Base-by-base conservation (phyloP, 2,888 invertebrate species). In the Autographa pulchrina region DNA sequence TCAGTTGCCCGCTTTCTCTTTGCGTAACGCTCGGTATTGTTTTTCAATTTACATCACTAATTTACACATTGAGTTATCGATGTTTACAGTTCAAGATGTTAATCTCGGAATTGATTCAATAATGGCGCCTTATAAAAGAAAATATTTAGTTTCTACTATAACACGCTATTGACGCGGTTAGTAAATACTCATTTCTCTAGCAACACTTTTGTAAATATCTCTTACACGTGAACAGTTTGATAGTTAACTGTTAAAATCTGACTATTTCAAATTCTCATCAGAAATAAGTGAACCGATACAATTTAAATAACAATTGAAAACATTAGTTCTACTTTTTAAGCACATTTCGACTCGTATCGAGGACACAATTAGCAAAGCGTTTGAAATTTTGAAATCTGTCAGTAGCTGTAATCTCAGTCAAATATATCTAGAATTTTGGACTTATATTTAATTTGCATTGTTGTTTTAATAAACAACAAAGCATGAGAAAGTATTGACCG, bases 1-100 rank as follows among this genome's bases (percentile, higher is more conserved):
- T 90, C 85, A 88, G 86, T 88, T 92, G 91, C 86, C 90, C 90
- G 87, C 93, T 95, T 94, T 95, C 94, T 89, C 88, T 85, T 93
- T 92, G 89, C 90, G 86, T 89, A 89, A 91, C 77, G 69, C 66
- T 88, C 86, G 89, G 89, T 86, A 82, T 85, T 88, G 89, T 90
- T 92, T 93, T 91, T 85, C 86, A 88, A 87, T 90, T 91, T 91
- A 91, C 91, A 90, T 90, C 90, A 91, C 86, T 82, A 84, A 84
- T 81, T 84, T 78, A 79, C 80, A 89, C 82, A 20, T 54, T 62
- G 58, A 65, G 77, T 80, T 71, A 76, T 67, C 61, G 61, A 76
- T 76, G 70, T 80, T 80, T 76, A 41, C 38, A 70, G 38, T 62
- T 18, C 13, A 20, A 31, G 20, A 56, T 59, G 43, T 41, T 54